phyloP scores from a whole-genome alignment of 2,113 vertebrate species.

The Tupaia tana region DNA sequence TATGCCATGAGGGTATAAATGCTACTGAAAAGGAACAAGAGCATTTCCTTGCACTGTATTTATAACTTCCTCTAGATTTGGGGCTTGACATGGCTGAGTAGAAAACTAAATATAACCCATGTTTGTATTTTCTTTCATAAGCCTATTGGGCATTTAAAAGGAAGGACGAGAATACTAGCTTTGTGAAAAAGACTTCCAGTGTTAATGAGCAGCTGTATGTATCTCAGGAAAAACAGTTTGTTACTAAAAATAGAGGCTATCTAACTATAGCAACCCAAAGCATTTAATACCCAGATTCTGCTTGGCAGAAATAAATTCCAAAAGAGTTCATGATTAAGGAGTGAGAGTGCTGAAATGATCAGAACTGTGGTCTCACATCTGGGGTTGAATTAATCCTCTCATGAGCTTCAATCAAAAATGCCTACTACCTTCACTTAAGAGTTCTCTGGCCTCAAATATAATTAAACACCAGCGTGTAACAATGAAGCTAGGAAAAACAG shows the following conservation, averaged over 20 bases:
- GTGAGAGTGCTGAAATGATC: background rate
- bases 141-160: slow-evolving; percentile 76
- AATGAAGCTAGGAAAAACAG: slow-evolving; percentile 78
- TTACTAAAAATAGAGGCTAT: slow-evolving; percentile 87
- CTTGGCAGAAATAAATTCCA: slow-evolving; percentile 75
- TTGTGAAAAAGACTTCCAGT: slow-evolving; percentile 79
- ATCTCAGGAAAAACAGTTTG: slow-evolving; percentile 86
- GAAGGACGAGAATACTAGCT: slow-evolving; percentile 72
- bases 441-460: slow-evolving; percentile 70
- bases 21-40: slow-evolving; percentile 41
- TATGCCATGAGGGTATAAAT: background rate
- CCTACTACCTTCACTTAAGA: slow-evolving; percentile 59
- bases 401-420: slow-evolving; percentile 41
- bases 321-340: slow-evolving; percentile 58
- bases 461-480: slow-evolving; percentile 74
- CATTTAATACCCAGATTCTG: slow-evolving; percentile 77
- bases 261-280: slow-evolving; percentile 84
- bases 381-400: slow-evolving; percentile 66
- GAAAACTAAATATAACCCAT: slow-evolving; percentile 73
- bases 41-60: slow-evolving; percentile 66
- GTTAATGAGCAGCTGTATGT: slow-evolving; percentile 86
- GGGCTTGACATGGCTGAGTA: slow-evolving; percentile 59
- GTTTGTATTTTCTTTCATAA: slow-evolving; percentile 79
- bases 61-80: slow-evolving; percentile 67
- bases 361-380: slow-evolving; percentile 16